These are phyloP conservation scores for Eretmochelys imbricata DNA, from an alignment of 2,113 vertebrate genomes.

Conservation along the genomic window DNA sequence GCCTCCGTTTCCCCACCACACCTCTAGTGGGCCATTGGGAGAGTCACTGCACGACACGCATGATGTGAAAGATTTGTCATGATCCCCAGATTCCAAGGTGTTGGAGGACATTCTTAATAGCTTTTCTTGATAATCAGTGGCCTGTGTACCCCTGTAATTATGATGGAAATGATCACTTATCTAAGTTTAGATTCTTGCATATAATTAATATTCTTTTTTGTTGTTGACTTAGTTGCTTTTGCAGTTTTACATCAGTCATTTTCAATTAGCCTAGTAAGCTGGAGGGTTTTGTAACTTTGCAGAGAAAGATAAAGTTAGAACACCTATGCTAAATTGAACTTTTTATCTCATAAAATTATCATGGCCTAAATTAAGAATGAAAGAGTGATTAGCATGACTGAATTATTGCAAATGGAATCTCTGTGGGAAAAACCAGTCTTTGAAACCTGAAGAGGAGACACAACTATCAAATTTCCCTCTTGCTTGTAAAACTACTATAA, in stretches of 20 bases:
- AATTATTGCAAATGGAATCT: background rate
- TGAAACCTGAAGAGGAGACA: background rate
- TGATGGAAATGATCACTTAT: background rate
- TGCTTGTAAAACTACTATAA: background rate
- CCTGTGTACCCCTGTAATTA: background rate
- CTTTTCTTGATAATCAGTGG: constrained; percentile 10
- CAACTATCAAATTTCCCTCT: background rate
- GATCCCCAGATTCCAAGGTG: background rate
- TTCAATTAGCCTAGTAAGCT: background rate
- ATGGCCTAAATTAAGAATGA: background rate
- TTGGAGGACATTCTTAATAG: constrained; percentile 6
- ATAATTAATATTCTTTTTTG: constrained; percentile 17
- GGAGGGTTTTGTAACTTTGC: background rate
- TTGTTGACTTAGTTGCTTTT: constrained; percentile 28
- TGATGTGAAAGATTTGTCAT: background rate
- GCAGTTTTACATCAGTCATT: background rate
- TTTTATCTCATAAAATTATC: background rate
- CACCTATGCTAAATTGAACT: background rate
- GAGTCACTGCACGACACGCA: background rate
- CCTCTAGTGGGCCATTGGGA: background rate
- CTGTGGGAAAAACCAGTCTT: background rate
- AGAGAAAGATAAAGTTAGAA: background rate
- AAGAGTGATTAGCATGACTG: background rate
- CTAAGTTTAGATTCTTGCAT: constrained; percentile 1
- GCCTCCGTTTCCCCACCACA: background rate